These are phyloP conservation scores for Polydrusus cervinus DNA, from an alignment of 2,888 invertebrate species.

Conservation along the genomic window DNA sequence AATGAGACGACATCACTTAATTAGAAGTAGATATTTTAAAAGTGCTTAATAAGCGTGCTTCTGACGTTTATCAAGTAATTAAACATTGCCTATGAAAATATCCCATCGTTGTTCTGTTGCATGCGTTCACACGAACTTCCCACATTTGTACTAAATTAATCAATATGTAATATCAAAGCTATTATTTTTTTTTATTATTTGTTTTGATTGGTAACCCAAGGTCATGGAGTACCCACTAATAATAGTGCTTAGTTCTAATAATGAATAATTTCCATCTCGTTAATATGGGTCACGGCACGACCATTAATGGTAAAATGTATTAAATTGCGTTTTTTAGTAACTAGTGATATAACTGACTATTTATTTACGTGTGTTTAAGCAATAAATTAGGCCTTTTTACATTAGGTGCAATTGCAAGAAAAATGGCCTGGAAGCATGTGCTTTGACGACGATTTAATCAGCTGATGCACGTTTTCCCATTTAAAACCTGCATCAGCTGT, in stretches of 20 bases:
- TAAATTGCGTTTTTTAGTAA: not conserved
- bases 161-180: not conserved
- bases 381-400: not conserved
- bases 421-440: no score
- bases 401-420: no score
- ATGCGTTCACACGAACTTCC: not conserved
- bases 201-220: constrained; percentile 18
- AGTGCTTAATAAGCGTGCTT: no score
- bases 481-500: no score
- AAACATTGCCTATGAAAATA: not conserved
- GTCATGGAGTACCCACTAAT: constrained; percentile 2
- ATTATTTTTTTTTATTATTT: constrained; percentile 13
- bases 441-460: no score
- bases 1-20: no score
- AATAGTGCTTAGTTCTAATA: constrained; percentile 9
- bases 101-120: not conserved
- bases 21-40: no score
- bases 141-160: constrained; percentile 4
- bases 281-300: constrained; percentile 1
- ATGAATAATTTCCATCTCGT: not conserved
- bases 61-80: no score
- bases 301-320: constrained; percentile 4
- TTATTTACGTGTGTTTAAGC: not conserved
- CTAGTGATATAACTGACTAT: not conserved
- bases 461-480: no score